Conservation (phyloP, 2,888 invertebrate species). For the Thereva nobilitata region DNA sequence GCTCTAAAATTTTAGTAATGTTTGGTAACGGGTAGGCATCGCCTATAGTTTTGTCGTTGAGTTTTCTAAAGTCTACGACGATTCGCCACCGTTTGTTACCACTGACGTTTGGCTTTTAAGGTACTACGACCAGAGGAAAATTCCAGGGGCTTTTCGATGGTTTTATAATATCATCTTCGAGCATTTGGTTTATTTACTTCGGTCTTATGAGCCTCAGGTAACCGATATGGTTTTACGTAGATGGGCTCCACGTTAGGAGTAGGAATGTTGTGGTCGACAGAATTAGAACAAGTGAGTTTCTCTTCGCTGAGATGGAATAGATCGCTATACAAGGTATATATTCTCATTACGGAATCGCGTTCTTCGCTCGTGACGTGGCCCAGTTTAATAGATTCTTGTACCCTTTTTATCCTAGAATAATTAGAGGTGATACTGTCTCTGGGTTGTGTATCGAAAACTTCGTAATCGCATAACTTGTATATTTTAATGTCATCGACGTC, state of each 20-base stretch:
- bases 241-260: neutral
- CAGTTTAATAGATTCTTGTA: constrained; percentile 31
- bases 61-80: constrained; percentile 52
- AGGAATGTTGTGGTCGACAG: constrained; percentile 3
- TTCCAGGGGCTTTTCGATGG: neutral
- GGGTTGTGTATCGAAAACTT: constrained; percentile 11
- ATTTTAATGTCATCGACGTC: constrained; percentile 8
- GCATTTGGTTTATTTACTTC: constrained; percentile 43
- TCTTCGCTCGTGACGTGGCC: constrained; percentile 47
- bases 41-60: constrained; percentile 52
- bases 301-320: constrained; percentile 44
- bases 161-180: constrained; percentile 46
- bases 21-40: constrained; percentile 52
- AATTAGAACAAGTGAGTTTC: constrained; percentile 12
- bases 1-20: constrained; percentile 51
- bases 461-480: neutral
- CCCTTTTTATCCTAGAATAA: constrained; percentile 2
- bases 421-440: neutral
- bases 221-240: constrained; percentile 6
- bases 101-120: constrained; percentile 49
- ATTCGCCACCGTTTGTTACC: constrained; percentile 49
- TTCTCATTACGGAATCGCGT: constrained; percentile 41
- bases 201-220: constrained; percentile 29
- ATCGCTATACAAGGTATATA: constrained; percentile 47
- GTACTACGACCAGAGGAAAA: constrained; percentile 44